Evolutionary conservation across 2,797 vertebrate genomes (phyloP).

Genomic region (Melanotaenia pygmaea): DNA sequence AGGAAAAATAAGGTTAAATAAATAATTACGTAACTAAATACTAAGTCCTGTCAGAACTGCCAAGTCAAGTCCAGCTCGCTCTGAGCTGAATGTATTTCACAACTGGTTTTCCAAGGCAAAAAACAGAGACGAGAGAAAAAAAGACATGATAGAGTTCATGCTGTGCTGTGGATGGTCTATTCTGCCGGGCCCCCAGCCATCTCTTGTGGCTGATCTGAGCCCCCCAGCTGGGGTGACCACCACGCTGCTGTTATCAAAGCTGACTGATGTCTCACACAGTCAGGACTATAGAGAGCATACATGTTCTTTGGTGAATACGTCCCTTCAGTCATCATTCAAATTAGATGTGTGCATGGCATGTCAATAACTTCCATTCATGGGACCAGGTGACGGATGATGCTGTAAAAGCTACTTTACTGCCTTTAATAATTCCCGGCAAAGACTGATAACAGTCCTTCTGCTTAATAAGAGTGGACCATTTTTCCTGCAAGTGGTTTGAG

Average conservation of each 20-base stretch:
- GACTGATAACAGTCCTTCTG: constrained; percentile 20
- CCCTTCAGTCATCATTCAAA: constrained; percentile 64
- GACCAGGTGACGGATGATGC: constrained; percentile 35
- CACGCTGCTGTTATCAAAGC: constrained; percentile 67
- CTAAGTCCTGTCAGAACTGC: constrained; percentile 39
- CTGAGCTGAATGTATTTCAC: constrained; percentile 48
- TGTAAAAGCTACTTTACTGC: constrained; percentile 47
- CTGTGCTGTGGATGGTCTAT: constrained; percentile 54
- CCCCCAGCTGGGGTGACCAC: constrained; percentile 69
- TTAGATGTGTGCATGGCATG: constrained; percentile 43
- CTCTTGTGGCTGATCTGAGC: constrained; percentile 64
- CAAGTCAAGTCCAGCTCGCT: constrained; percentile 32
- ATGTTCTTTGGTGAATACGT: constrained; percentile 61
- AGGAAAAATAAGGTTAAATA: constrained; percentile 33
- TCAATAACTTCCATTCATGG: constrained; percentile 57
- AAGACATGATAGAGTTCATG: constrained; percentile 44
- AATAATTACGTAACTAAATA: constrained; percentile 64
- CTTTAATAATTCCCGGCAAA: constrained; percentile 23
- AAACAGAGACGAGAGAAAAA: constrained; percentile 29
- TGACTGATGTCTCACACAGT: constrained; percentile 60
- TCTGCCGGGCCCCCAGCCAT: constrained; percentile 61
- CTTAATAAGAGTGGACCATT: constrained; percentile 19
- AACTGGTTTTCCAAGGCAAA: constrained; percentile 23
- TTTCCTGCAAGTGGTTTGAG: constrained; percentile 16
- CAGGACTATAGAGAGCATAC: constrained; percentile 41